These are phyloP conservation scores for Oreonectes daqikongensis DNA, from an alignment of 2,797 vertebrate genomes.

Conservation along the genomic window DNA sequence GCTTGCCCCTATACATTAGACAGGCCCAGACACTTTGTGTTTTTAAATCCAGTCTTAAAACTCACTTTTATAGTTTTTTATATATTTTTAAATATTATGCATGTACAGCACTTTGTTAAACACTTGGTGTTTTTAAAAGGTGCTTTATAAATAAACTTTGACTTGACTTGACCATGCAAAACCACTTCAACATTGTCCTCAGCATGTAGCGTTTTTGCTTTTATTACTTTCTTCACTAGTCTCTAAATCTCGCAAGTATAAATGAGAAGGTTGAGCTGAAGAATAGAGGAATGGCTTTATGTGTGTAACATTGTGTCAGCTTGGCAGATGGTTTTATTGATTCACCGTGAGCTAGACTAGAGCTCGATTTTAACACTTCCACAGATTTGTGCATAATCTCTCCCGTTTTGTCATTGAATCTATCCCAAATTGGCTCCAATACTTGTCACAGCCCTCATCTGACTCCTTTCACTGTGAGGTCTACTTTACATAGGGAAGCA, in stretches of 20 bases:
- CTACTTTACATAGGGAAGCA: not conserved
- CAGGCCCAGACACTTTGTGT: too few relatives aligned
- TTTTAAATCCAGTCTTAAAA: too few relatives aligned
- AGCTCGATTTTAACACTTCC: slow-evolving; percentile 32
- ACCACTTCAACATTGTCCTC: slow-evolving; percentile 44
- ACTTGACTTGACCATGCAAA: slow-evolving; percentile 34
- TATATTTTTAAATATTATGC: too few relatives aligned
- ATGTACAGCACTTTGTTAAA: too few relatives aligned
- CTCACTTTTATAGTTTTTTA: too few relatives aligned
- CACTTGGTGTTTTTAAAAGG: too few relatives aligned
- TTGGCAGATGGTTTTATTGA: slow-evolving; percentile 51
- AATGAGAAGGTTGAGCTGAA: not conserved
- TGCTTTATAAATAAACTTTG: too few relatives aligned
- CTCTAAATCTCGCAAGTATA: not conserved
- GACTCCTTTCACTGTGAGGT: not conserved
- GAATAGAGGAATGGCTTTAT: not conserved
- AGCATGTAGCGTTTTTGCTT: not conserved
- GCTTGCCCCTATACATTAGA: too few relatives aligned
- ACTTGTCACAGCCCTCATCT: not conserved
- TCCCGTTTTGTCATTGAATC: slow-evolving; percentile 1
- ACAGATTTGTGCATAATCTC: not conserved
- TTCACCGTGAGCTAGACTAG: slow-evolving; percentile 32
- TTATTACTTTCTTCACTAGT: slow-evolving; percentile 18
- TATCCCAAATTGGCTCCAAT: not conserved
- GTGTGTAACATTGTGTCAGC: slow-evolving; percentile 11